Base-by-base conservation (phyloP, 2,888 invertebrate species). In the Saturnia japonica region DNA sequence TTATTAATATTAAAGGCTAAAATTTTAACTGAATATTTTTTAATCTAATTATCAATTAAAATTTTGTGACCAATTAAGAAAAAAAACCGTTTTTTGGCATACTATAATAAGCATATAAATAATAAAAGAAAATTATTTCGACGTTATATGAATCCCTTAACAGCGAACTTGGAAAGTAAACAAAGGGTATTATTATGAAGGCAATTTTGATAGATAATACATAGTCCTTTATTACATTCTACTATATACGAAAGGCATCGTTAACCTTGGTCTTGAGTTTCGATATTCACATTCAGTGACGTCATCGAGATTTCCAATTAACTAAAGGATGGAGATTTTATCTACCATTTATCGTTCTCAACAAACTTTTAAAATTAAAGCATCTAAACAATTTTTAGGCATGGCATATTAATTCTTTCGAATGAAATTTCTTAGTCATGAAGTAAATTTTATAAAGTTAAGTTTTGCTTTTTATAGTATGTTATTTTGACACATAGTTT, bases 221-320 rank as follows among this genome's bases (percentile, higher is more conserved):
- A 54, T 54, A 22, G 22, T 22, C 54, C 12, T 54, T 54, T 54
- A 54, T 54, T 54, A 54, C 54, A 9, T 22, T 54, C 54, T 54
- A 54, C 22, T 11, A 22, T 54, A 54, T 54, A 22, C 9, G 54
- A 54, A 54, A 22, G 54, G n/a, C 54, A 64, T 64, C 64, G 42
- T 64, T 64, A 73, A 73, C 54, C 54, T 54, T 54, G 22, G n/a
- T 54, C 22, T 54, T 7, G 22, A n/a, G 54, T 54, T 69, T 47
- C 69, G 16, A 69, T 69, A 62, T 69, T 42, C 34, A 47, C 34
- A 62, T 28, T 75, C 77, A 72, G 77, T 78, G 78, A 79, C 78
- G 79, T 82, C 84, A 81, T 84, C 80, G 82, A 81, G 78, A 80
- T 84, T 82, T 81, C 77, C 80, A 83, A 84, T 84, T 83, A 82